phyloP scores from a whole-genome alignment of 2,888 invertebrate genomes.

The Smittia aterrima region DNA sequence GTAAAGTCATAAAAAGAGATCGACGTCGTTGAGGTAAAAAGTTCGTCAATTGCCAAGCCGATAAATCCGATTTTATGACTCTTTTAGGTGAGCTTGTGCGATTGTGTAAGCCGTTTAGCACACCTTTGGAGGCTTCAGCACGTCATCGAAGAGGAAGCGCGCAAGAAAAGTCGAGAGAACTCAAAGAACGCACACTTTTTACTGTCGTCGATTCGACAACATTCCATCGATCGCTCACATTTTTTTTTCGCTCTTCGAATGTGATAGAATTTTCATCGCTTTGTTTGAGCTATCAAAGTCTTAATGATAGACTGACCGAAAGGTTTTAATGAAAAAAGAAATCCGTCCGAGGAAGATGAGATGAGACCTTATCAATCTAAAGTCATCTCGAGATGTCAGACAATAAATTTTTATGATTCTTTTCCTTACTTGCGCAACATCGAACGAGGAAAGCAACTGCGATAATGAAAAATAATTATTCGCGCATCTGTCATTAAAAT shows the following conservation, averaged over 20 bases:
- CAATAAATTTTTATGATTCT: neutral
- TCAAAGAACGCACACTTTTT: neutral
- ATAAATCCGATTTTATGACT: constrained; percentile 27
- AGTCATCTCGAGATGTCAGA: neutral
- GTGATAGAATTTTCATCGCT: constrained; percentile 27
- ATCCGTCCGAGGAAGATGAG: neutral
- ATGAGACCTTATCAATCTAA: neutral
- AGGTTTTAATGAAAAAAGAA: neutral
- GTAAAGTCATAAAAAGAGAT: constrained; percentile 12
- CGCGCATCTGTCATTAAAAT: constrained; percentile 4
- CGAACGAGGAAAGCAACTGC: neutral
- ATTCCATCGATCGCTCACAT: neutral
- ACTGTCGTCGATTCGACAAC: constrained; percentile 15
- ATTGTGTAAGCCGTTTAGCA: constrained; percentile 26
- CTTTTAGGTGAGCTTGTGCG: constrained; percentile 9
- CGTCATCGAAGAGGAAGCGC: neutral
- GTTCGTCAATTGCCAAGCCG: neutral
- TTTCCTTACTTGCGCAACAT: neutral
- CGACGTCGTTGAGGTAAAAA: neutral
- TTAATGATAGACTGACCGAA: neutral
- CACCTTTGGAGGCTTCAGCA: neutral
- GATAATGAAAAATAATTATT: constrained; percentile 9
- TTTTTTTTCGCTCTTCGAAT: neutral
- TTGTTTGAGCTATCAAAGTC: neutral
- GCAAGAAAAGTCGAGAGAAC: no score